Evolutionary conservation across 1,140 invertebrate genomes (phyloP).

Genomic region (Drosophila neocordata): DNA sequence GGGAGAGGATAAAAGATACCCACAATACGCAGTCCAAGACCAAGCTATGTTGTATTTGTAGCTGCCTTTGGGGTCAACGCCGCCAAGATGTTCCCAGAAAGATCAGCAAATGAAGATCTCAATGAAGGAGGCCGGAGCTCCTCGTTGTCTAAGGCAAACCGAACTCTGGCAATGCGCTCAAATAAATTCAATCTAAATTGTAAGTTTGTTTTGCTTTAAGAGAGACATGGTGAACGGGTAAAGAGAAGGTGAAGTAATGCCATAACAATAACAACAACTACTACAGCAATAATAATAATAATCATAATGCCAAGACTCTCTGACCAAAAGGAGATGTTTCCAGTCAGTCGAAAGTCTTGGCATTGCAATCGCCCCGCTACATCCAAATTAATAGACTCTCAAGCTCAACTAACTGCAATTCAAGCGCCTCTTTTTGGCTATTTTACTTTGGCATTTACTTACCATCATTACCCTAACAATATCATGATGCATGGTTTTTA

Average conservation of each 20-base stretch:
- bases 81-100: slow-evolving; percentile 81
- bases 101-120: slow-evolving; percentile 82
- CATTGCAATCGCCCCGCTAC: slow-evolving; percentile 28
- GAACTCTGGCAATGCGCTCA: slow-evolving; percentile 59
- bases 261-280: slow-evolving; percentile 58
- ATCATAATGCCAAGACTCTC: slow-evolving; percentile 25
- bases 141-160: slow-evolving; percentile 59
- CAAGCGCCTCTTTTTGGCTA: slow-evolving; percentile 29
- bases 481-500: not conserved
- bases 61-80: slow-evolving; percentile 74
- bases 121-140: slow-evolving; percentile 58
- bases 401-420: slow-evolving; percentile 16
- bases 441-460: slow-evolving; percentile 1
- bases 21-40: slow-evolving; percentile 10
- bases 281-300: slow-evolving; percentile 48
- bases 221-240: slow-evolving; percentile 21
- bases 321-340: slow-evolving; percentile 57
- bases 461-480: not conserved
- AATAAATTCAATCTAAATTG: slow-evolving; percentile 82
- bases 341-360: slow-evolving; percentile 36
- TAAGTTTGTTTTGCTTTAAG: slow-evolving; percentile 77
- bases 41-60: slow-evolving; percentile 2
- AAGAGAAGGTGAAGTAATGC: slow-evolving; percentile 17
- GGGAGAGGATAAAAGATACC: not conserved
- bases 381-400: slow-evolving; percentile 59